Conservation (phyloP, 2,113 vertebrate species). For the Garra rufa region DNA sequence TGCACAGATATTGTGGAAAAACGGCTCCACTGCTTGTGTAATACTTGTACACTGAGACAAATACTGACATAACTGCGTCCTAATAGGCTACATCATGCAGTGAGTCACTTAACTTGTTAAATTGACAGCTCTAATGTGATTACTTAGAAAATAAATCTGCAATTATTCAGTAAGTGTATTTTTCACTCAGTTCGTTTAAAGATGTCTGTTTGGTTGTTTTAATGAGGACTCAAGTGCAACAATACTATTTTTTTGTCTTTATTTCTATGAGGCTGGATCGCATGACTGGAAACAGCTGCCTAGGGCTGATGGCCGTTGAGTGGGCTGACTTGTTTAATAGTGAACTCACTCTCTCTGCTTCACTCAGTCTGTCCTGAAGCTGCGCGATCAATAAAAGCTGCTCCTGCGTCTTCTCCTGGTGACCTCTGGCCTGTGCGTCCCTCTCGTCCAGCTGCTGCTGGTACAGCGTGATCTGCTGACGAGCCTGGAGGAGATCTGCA, state of each 20-base stretch:
- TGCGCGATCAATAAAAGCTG: conserved; percentile 73
- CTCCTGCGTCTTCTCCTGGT: conserved; percentile 78
- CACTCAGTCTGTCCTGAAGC: conserved; percentile 78
- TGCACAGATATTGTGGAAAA: not conserved
- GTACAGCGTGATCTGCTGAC: conserved; percentile 85
- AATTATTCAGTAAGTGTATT: not conserved
- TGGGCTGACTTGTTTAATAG: not conserved
- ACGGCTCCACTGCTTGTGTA: not conserved
- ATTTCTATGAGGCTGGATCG: not conserved
- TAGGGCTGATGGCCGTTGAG: not conserved
- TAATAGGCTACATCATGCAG: not conserved
- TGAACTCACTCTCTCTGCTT: conserved; percentile 79
- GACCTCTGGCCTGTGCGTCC: conserved; percentile 74
- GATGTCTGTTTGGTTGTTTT: not conserved
- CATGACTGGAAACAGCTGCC: not conserved
- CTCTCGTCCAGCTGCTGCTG: conserved; percentile 89
- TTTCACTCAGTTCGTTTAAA: not conserved
- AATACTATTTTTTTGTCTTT: not conserved
- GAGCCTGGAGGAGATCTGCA: conserved; percentile 89
- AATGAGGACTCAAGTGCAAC: not conserved
- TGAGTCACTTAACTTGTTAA: not conserved
- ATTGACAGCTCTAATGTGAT: not conserved
- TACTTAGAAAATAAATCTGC: not conserved
- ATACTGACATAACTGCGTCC: not conserved
- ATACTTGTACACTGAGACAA: not conserved